Evolutionary conservation across 2,888 invertebrate genomes (phyloP), one percentile per base, ranked within the genome.

Genomic region (Ormyrus nitidulus): DNA sequence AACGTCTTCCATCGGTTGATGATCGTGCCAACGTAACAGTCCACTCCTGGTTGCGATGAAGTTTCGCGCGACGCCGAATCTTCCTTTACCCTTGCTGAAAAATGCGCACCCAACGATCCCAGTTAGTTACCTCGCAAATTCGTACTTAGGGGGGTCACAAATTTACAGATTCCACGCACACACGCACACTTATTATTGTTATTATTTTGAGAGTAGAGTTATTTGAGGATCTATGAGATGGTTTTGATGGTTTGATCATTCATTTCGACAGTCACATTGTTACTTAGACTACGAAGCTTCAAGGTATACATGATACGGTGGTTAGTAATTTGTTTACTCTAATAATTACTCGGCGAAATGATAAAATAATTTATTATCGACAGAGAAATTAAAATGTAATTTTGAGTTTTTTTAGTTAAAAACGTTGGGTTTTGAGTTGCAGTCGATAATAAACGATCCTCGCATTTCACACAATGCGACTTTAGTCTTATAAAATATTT

Each of bases 41-140:
- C 98, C 98, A 88, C 97, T 97, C 85, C 97, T 93, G 0, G 98
- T 98, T 0, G 97, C 97, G 85, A 98, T 95, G 92, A 97, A 98
- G 7, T 96, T 95, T 83, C 95, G 92, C 68, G 94, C 94, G 82
- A 96, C 95, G 85, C 95, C 95, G 90, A 97, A 97, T 92, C 96
- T 96, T 91, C 96, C 94, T 91, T 95, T 95, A 84, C 96, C 96
- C 94, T 96, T 95, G 90, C 97, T 97, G 95, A 87, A 94, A 94
- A 92, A 89, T 77, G 59, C 51, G 13, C 59, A 73, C 79, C 70
- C 79, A 79, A 1, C 9, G 6, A 34, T 34, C 10, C 13, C 58
- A 56, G 62, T 65, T 75, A 75, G 59, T 65, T 46, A 34, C 56
- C 19, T 61, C 19, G 9, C 6, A 64, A 11, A 34, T 34, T 34